Conservation (phyloP, 2,888 invertebrate genomes). For the Lordiphosa andalusiaca region DNA sequence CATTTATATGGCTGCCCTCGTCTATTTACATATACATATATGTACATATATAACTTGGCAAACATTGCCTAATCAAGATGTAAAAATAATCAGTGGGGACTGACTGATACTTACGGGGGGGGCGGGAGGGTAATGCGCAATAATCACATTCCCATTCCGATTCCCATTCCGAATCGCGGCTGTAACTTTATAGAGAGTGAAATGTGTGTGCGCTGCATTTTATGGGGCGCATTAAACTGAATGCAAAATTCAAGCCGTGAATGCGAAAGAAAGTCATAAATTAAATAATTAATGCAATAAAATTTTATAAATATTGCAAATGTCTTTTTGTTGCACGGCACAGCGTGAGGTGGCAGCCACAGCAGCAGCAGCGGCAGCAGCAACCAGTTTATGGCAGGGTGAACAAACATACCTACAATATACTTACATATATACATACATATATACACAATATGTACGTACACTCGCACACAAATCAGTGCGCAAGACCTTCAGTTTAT, state of each 20-base stretch:
- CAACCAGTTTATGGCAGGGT: conserved; percentile 57
- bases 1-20: too few relatives aligned
- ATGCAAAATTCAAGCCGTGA: conserved; percentile 52
- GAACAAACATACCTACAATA: conserved; percentile 12
- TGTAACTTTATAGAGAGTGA: conserved; percentile 3
- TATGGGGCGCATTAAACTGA: conserved; percentile 20
- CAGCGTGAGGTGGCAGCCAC: conserved; percentile 46
- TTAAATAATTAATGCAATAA: conserved; percentile 71
- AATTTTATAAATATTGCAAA: conserved; percentile 65
- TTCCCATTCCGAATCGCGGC: neutral
- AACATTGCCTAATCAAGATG: conserved; percentile 40
- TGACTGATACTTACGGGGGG: conserved; percentile 15
- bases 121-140: conserved; percentile 50
- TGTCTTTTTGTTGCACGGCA: conserved; percentile 42
- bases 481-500: conserved; percentile 48
- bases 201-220: conserved; percentile 14
- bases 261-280: conserved; percentile 67
- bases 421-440: too few relatives aligned
- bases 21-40: too few relatives aligned
- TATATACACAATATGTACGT: too few relatives aligned
- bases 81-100: conserved; percentile 18
- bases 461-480: conserved; percentile 29
- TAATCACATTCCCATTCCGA: conserved; percentile 29
- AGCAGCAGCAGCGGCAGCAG: conserved; percentile 14
- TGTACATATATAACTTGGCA: conserved; percentile 2